phyloP scores from a whole-genome alignment of 1,140 invertebrate genomes.

The Palaemon carinicauda region DNA sequence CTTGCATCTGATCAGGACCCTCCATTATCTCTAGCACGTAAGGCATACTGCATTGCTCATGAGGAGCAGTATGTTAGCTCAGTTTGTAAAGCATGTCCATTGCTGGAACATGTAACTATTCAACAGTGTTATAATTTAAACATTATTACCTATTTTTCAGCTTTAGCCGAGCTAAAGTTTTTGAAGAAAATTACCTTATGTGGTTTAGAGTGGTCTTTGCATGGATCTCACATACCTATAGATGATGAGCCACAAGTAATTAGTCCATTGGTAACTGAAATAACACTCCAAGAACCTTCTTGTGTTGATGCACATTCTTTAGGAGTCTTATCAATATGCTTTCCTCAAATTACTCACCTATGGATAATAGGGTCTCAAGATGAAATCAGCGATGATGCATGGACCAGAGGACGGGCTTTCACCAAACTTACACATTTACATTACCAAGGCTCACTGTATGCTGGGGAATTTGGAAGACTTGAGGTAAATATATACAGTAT shows the following conservation, averaged over 20 bases:
- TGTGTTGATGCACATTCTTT: slow-evolving; percentile 13
- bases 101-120: slow-evolving; percentile 6
- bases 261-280: slow-evolving; percentile 14
- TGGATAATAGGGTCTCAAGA: not conserved
- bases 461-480: slow-evolving; percentile 6
- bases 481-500: slow-evolving; percentile 3
- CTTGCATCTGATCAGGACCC: not conserved
- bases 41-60: not conserved
- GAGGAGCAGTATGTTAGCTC: not conserved
- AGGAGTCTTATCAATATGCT: slow-evolving; percentile 21
- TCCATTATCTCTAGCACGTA: not conserved
- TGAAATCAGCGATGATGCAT: not conserved
- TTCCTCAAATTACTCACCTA: slow-evolving; percentile 24
- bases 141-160: not conserved
- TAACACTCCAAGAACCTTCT: slow-evolving; percentile 8
- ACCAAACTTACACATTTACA: slow-evolving; percentile 17
- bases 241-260: slow-evolving; percentile 26
- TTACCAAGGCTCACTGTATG: slow-evolving; percentile 7
- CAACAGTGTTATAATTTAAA: not conserved
- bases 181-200: slow-evolving; percentile 17
- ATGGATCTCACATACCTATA: slow-evolving; percentile 8
- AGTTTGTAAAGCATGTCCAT: slow-evolving; percentile 25
- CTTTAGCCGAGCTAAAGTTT: not conserved
- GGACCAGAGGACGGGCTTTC: slow-evolving; percentile 14
- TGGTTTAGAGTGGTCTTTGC: slow-evolving; percentile 21